Percentiles rank a stretch among this genome's conserved stretches.
phyloP scores from a whole-genome alignment of 64 coral and sea anemone genomes.

The Acropora tenuis region DNA sequence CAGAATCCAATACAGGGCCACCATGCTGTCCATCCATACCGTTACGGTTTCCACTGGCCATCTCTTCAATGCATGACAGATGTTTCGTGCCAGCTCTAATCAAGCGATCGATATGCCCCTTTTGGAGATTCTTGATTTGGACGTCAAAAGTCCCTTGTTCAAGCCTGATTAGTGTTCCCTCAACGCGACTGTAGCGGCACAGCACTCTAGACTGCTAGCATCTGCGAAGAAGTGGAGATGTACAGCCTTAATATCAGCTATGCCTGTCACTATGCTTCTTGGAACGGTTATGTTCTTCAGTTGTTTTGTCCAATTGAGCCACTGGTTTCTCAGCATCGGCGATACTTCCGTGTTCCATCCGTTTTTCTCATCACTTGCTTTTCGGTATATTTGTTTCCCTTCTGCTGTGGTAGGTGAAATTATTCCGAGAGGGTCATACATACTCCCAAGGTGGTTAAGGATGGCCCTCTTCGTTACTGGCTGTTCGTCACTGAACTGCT shows the following conservation, averaged over 20 bases:
- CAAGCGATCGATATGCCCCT: no score
- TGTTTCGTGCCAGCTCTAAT: no score
- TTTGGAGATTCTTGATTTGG: no score
- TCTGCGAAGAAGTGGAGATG: constrained; percentile 47
- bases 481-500: background rate
- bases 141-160: constrained; percentile 27
- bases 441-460: constrained; percentile 6
- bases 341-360: constrained; percentile 24
- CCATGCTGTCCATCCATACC: no score
- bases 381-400: constrained; percentile 43
- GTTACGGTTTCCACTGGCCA: no score
- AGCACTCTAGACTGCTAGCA: constrained; percentile 41
- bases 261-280: background rate
- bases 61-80: no score
- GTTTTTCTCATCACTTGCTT: constrained; percentile 38
- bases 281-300: background rate
- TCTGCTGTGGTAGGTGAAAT: constrained; percentile 48
- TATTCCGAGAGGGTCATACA: constrained; percentile 45
- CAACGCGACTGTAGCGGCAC: constrained; percentile 2
- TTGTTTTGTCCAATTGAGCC: constrained; percentile 26
- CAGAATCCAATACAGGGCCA: constrained; percentile 68
- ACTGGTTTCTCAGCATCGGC: background rate
- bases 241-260: background rate
- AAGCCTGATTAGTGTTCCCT: background rate
- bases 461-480: constrained; percentile 18